Conservation (phyloP, 1,140 invertebrate species). For the Harpegnathos saltator region DNA sequence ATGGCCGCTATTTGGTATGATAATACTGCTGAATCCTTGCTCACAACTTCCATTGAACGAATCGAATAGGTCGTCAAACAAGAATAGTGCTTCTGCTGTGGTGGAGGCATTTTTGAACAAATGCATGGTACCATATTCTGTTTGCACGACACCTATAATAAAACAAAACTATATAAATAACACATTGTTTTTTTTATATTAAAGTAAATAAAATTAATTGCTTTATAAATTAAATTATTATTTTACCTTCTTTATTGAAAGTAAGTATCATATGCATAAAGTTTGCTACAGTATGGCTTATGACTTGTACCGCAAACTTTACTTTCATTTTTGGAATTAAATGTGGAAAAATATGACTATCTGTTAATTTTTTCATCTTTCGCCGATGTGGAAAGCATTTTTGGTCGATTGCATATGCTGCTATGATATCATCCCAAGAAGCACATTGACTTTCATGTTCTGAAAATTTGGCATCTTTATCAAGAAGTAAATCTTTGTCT, state of each 20-base stretch:
- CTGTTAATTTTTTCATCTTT: slow-evolving; percentile 7
- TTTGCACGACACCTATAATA: background rate
- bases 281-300: background rate
- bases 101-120: background rate
- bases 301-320: background rate
- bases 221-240: too few species aligned
- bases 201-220: background rate
- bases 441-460: slow-evolving; percentile 10
- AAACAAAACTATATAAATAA: background rate
- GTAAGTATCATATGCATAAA: background rate
- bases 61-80: background rate
- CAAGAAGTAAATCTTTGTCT: slow-evolving; percentile 12
- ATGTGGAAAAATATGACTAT: background rate
- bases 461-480: background rate
- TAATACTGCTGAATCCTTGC: slow-evolving; percentile 6
- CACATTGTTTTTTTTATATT: background rate
- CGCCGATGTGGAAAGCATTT: slow-evolving; percentile 8
- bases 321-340: slow-evolving; percentile 29
- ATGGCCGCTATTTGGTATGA: background rate
- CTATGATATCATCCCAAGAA: background rate
- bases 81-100: background rate
- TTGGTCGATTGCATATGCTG: background rate
- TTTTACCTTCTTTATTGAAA: too few species aligned
- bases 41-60: background rate
- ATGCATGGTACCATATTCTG: background rate